Conservation (phyloP, 2,113 vertebrate species). For the Puffinus mauretanicus region DNA sequence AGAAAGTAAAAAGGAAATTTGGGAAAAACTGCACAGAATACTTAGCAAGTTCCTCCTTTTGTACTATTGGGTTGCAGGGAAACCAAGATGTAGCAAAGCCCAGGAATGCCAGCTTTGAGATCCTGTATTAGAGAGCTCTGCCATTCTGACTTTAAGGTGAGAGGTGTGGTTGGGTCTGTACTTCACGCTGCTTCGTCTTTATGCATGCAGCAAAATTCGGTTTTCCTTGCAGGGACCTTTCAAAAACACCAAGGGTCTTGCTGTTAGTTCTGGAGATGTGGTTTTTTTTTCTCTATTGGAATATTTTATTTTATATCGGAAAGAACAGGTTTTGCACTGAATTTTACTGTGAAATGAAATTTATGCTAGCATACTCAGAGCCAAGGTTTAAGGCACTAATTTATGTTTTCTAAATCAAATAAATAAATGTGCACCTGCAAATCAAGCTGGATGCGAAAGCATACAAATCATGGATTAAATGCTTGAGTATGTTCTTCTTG, state of each 20-base stretch:
- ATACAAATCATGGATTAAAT: not conserved
- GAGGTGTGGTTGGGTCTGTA: not conserved
- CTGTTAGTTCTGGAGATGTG: not conserved
- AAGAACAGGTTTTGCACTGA: not conserved
- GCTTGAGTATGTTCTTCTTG: not conserved
- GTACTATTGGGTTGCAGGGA: not conserved
- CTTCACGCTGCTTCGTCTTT: not conserved
- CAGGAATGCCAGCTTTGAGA: not conserved
- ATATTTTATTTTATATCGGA: not conserved
- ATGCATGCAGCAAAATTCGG: not conserved
- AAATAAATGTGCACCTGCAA: not conserved
- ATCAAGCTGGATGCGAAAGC: not conserved
- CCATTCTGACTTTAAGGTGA: not conserved
- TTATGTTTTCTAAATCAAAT: not conserved
- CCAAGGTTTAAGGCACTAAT: not conserved
- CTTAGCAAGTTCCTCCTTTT: not conserved
- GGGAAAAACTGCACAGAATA: not conserved
- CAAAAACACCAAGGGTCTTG: not conserved
- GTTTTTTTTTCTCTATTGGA: not conserved
- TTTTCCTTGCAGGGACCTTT: not conserved
- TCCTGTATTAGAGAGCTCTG: not conserved
- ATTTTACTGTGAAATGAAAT: not conserved
- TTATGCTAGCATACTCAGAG: not conserved
- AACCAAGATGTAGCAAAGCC: not conserved
- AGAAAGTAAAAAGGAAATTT: not conserved